Evolutionary conservation across 2,113 vertebrate genomes (phyloP).

Genomic region (Urocitellus parryii): DNA sequence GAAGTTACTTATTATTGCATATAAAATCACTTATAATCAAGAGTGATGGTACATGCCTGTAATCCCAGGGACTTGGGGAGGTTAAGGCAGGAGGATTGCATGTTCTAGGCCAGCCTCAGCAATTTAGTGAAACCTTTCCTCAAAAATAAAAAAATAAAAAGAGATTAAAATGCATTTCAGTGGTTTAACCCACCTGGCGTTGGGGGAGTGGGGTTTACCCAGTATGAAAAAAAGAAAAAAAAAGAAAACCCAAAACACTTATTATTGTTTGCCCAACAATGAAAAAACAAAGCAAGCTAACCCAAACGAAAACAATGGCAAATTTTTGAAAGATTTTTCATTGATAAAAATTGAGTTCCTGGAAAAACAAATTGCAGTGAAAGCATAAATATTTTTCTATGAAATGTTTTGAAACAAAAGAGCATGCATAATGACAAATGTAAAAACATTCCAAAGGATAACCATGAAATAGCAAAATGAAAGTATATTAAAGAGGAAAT

Average conservation of each 20-base stretch:
- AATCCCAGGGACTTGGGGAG: too few species aligned
- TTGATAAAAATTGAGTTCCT: conserved; percentile 35
- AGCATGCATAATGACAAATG: not conserved
- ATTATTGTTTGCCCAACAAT: not conserved
- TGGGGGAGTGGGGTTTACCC: too few species aligned
- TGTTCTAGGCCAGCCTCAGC: too few species aligned
- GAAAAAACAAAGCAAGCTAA: not conserved
- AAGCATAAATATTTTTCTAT: not conserved
- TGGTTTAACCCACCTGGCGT: too few species aligned
- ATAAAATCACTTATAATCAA: not conserved
- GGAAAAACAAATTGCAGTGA: not conserved
- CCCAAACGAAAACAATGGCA: not conserved
- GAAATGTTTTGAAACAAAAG: not conserved
- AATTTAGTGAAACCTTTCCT: too few species aligned
- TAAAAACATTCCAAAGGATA: not conserved
- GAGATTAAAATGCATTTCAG: too few species aligned
- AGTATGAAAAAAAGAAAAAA: too few species aligned
- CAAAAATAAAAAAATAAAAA: too few species aligned
- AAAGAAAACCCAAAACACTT: not conserved
- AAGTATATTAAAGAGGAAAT: not conserved
- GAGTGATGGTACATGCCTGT: too few species aligned
- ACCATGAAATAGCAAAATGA: not conserved
- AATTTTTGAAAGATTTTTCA: not conserved
- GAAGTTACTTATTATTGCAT: not conserved
- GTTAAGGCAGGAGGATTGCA: too few species aligned